Evolutionary conservation across 2,797 vertebrate species (phyloP).

Genomic region (Lophius americanus): DNA sequence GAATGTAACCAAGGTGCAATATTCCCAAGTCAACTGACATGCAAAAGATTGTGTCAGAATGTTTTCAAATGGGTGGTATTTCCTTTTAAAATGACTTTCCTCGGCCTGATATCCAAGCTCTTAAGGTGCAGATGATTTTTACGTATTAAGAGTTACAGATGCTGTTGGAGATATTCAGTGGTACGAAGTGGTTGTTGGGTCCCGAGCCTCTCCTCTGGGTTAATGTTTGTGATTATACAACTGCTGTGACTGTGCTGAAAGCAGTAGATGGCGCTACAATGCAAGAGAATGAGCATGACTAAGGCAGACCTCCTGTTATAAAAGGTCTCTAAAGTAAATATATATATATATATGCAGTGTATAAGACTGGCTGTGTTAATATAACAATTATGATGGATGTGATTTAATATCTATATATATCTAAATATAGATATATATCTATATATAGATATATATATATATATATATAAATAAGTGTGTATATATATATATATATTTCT

Average conservation of each 20-base stretch:
- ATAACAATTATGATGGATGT: slow-evolving; percentile 75
- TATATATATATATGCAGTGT: slow-evolving; percentile 67
- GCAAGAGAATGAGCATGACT: slow-evolving; percentile 71
- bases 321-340: slow-evolving; percentile 70
- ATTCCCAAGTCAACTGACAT: neutral
- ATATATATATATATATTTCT: no score
- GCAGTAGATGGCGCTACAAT: slow-evolving; percentile 69
- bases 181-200: slow-evolving; percentile 29
- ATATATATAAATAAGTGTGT: no score
- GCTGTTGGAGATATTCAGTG: slow-evolving; percentile 28
- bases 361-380: slow-evolving; percentile 78
- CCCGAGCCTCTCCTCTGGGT: neutral
- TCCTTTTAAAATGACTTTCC: slow-evolving; percentile 5
- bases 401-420: neutral
- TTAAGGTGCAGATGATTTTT: slow-evolving; percentile 28
- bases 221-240: slow-evolving; percentile 65
- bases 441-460: no score
- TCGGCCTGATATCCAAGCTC: slow-evolving; percentile 18
- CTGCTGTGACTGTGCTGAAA: slow-evolving; percentile 61
- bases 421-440: no score
- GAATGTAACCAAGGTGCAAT: slow-evolving; percentile 5
- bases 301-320: slow-evolving; percentile 53
- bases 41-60: neutral
- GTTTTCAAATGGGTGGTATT: slow-evolving; percentile 38
- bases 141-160: slow-evolving; percentile 21